Evolutionary conservation across 2,113 vertebrate genomes (phyloP).

Genomic region (Xyrauchen texanus): DNA sequence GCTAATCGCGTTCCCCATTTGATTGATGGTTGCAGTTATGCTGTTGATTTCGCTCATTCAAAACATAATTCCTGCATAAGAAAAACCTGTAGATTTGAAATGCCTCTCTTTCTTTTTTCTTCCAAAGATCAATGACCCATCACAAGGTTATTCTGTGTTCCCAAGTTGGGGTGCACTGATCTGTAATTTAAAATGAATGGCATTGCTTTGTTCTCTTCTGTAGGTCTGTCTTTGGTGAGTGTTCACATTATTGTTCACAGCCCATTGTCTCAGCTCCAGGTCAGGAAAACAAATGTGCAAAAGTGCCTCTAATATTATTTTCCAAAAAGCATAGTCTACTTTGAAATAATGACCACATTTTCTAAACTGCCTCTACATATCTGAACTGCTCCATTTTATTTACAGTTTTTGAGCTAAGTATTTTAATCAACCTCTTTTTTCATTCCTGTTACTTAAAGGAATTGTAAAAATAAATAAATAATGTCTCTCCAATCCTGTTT

Average conservation of each 20-base stretch:
- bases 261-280: constrained; percentile 19
- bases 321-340: not conserved
- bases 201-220: constrained; percentile 31
- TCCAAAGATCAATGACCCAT: constrained; percentile 39
- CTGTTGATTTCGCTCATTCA: constrained; percentile 46
- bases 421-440: no score
- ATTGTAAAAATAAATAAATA: no score
- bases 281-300: not conserved
- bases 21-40: constrained; percentile 42
- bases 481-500: no score
- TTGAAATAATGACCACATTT: constrained; percentile 5
- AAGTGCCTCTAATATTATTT: not conserved
- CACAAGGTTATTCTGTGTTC: constrained; percentile 27
- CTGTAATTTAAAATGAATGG: constrained; percentile 22
- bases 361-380: not conserved
- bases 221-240: not conserved
- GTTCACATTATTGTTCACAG: constrained; percentile 30
- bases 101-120: constrained; percentile 11
- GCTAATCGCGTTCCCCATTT: constrained; percentile 3
- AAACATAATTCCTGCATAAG: constrained; percentile 1
- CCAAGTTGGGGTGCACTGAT: constrained; percentile 16
- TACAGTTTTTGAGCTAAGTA: no score
- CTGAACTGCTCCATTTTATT: no score
- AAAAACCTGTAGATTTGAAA: constrained; percentile 15
- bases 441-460: no score